Base-by-base conservation (phyloP, 2,113 vertebrate species). In the Conger conger region DNA sequence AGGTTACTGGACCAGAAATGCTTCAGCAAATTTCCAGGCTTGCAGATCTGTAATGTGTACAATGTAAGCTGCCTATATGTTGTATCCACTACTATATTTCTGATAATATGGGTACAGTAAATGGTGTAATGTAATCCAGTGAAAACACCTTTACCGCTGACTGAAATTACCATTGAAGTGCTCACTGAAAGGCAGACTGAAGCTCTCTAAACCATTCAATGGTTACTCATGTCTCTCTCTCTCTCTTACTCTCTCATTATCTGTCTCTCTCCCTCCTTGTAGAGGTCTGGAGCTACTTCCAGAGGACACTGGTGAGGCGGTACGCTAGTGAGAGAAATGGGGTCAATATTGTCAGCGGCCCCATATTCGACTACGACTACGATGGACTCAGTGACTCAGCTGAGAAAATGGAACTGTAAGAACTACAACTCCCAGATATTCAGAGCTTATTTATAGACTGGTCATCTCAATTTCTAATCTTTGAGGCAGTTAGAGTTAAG, bases 201-300 rank as follows among this genome's bases (percentile, higher is more conserved):
- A 36, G 17, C 11, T 18, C 27, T 40, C 23, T 63, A 63, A 6
- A 36, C 36, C 11, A 20, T 42, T 40, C 40, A 1, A 33, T 79
- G 33, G n/a, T n/a, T 50, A 13, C 45, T 0, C 15, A 50, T 50
- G 11, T 50, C n/a, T 17, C 45, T 50, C 45, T 16, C 27, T 54
- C 45, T 50, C 27, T 33, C 80, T 50, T 5, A 4, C 68, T 54
- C 45, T 81, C 45, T 30, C 45, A 35, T 18, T n/a, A 36, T 40
- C 18, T 54, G 20, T 30, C 18, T 37, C 79, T 53, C 40, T 37
- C 23, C 30, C 79, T 3, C n/a, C 60, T 37, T 40, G 18, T 88
- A 97, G 97, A 91, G 88, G 90, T 97, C 37, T 97, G 97, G 97
- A 95, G 92, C 88, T 96, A 96, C 91, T 95, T 97, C 85, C 97